These are phyloP conservation scores for Beris chalybata DNA, from an alignment of 2,888 invertebrate genomes.

Conservation along the genomic window DNA sequence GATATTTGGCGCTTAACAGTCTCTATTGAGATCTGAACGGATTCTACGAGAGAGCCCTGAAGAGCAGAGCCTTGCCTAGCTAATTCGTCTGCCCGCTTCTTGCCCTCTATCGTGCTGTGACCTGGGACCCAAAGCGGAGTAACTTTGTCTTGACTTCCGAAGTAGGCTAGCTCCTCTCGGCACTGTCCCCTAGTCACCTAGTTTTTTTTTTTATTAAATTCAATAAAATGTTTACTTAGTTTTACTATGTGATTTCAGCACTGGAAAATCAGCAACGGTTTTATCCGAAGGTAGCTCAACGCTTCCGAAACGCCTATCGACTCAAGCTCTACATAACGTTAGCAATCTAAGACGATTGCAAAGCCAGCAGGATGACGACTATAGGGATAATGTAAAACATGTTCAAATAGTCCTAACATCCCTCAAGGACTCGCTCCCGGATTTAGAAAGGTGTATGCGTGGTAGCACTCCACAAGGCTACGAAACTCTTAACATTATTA, in stretches of 20 bases:
- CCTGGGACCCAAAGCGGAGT: too few species aligned
- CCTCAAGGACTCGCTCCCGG: conserved; percentile 36
- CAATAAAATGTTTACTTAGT: background rate
- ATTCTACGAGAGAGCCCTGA: too few species aligned
- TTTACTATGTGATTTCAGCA: conserved; percentile 9
- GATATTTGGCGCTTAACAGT: too few species aligned
- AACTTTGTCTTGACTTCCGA: too few species aligned
- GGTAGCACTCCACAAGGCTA: conserved; percentile 42
- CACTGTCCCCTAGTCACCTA: background rate
- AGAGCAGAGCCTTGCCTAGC: too few species aligned
- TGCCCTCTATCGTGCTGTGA: too few species aligned
- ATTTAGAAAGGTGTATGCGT: conserved; percentile 27
- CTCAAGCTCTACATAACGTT: conserved; percentile 31
- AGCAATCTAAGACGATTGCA: conserved; percentile 21
- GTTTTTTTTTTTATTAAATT: background rate
- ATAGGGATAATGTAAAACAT: conserved; percentile 28
- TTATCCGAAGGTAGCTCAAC: background rate
- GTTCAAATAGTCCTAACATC: conserved; percentile 30
- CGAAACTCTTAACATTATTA: conserved; percentile 48
- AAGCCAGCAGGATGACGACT: conserved; percentile 27
- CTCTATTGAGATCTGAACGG: too few species aligned
- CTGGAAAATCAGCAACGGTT: conserved; percentile 19
- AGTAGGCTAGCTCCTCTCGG: too few species aligned
- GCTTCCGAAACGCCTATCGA: conserved; percentile 12
- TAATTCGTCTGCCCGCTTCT: too few species aligned